Base-by-base conservation (phyloP, 1,140 invertebrate species). In the Sitobion miscanthi region DNA sequence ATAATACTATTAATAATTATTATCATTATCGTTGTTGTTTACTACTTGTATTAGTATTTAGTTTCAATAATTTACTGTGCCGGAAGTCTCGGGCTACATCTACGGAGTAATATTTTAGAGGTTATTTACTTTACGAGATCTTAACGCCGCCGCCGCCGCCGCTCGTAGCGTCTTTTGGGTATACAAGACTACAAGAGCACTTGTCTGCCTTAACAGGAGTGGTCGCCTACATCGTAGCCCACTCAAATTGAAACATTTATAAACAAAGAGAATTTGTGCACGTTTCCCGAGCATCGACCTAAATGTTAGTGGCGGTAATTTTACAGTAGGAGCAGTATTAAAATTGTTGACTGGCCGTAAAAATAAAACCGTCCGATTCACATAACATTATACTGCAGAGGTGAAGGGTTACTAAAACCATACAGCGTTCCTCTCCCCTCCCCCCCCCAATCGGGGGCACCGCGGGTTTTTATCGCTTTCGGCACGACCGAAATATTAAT, bases 401-500 rank as follows among this genome's bases (percentile, higher is more conserved):
- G n/a, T 49, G 30, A 87, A n/a, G 45, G 45, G 45, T 87, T 87
- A 49, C 45, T 86, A 47, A 86, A 86, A 86, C 85, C 38, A 30
- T 47, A 42, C 85, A 47, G 25, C 11, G 45, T n/a, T 11, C 45
- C n/a, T 6, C 11, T 30, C 0, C 30, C 4, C 62, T 20, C 1
- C 14, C 14, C 62, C 30, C n/a, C 62, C 20, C 1, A 4, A 1
- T 20, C 45, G 45, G 45, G 45, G 8, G 21, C 83, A 45, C 52
- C 49, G 3, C 42, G 6, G 30, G 45, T 21, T 49, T 87, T 87
- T 87, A 87, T 87, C 30, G 20, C 17, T 87, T 87, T 87, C 38
- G 21, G 87, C 49, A 89, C 87, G 87, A 57, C 25, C 87, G 23
- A 38, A 89, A 89, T 89, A 38, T 89, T 89, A 54, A 89, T 54